Evolutionary conservation across 2,113 vertebrate species (phyloP).

Genomic region (Corynorhinus townsendii): DNA sequence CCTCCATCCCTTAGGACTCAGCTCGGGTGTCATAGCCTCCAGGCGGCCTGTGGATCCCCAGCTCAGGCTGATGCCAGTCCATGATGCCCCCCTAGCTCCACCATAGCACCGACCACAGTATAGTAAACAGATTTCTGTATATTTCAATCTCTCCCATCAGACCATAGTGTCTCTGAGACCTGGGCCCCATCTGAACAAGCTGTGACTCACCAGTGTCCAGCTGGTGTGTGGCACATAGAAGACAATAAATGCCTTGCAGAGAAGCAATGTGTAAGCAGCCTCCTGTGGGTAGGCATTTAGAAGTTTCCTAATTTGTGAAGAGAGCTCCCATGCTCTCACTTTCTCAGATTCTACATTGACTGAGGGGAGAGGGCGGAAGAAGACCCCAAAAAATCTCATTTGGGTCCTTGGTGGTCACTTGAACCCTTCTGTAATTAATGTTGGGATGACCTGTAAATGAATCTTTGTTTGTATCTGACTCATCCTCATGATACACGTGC

Average conservation of each 20-base stretch:
- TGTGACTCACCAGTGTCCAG: background rate
- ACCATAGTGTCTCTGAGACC: background rate
- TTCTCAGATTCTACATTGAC: background rate
- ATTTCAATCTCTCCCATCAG: background rate
- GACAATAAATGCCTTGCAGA: background rate
- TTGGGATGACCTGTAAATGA: background rate
- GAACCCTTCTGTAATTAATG: background rate
- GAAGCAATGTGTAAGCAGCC: background rate
- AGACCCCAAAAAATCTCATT: background rate
- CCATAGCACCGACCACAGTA: no score
- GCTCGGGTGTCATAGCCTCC: background rate
- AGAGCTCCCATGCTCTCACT: background rate
- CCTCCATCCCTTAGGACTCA: background rate
- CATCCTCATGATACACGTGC: background rate
- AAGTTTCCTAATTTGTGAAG: background rate
- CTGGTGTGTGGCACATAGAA: background rate
- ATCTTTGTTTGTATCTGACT: background rate
- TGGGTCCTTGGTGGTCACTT: background rate
- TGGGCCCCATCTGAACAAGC: background rate
- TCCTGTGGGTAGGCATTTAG: background rate
- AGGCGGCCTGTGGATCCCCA: background rate
- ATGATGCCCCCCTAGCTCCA: accelerated
- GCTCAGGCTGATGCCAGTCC: background rate
- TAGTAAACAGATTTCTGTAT: background rate
- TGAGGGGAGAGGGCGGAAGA: background rate